These are phyloP conservation scores for Myotis daubentonii DNA, from an alignment of 2,797 vertebrate species.

Conservation along the genomic window DNA sequence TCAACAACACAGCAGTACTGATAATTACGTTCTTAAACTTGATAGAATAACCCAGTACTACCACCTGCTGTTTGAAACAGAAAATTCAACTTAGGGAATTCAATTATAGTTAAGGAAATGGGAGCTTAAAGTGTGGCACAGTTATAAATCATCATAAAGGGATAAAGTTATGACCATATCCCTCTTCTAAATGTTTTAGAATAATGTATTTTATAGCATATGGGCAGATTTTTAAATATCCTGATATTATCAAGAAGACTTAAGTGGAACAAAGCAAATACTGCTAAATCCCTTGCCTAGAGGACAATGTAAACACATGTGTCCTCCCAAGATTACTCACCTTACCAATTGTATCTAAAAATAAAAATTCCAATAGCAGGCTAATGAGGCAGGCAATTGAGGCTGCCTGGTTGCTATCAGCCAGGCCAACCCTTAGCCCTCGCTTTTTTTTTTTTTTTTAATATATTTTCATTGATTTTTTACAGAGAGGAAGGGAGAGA, in stretches of 20 bases:
- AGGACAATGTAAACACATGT: too few relatives aligned
- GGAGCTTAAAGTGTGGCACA: neutral
- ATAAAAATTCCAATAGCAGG: too few relatives aligned
- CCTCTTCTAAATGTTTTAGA: slow-evolving; percentile 83
- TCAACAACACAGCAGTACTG: neutral
- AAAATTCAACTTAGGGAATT: slow-evolving; percentile 51
- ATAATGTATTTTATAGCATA: slow-evolving; percentile 81
- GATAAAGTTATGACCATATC: slow-evolving; percentile 79
- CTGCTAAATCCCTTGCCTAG: neutral
- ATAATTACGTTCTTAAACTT: neutral
- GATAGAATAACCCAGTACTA: slow-evolving; percentile 74
- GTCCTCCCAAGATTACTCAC: too few relatives aligned
- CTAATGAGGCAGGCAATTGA: too few relatives aligned
- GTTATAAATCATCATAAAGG: slow-evolving; percentile 79
- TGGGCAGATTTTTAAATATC: neutral
- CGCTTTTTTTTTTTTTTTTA: too few relatives aligned
- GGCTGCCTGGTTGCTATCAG: too few relatives aligned
- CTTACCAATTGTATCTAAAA: too few relatives aligned
- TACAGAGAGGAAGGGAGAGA: too few relatives aligned
- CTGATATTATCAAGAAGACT: neutral
- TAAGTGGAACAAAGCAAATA: neutral
- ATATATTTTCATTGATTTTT: too few relatives aligned
- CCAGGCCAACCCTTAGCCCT: too few relatives aligned
- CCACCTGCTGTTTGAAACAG: slow-evolving; percentile 83
- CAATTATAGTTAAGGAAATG: neutral